A percentile compares a stretch with the other conserved stretches of the same genome.
phyloP scores from a whole-genome alignment of 2,113 vertebrate genomes.

The Lepidothrix coronata region DNA sequence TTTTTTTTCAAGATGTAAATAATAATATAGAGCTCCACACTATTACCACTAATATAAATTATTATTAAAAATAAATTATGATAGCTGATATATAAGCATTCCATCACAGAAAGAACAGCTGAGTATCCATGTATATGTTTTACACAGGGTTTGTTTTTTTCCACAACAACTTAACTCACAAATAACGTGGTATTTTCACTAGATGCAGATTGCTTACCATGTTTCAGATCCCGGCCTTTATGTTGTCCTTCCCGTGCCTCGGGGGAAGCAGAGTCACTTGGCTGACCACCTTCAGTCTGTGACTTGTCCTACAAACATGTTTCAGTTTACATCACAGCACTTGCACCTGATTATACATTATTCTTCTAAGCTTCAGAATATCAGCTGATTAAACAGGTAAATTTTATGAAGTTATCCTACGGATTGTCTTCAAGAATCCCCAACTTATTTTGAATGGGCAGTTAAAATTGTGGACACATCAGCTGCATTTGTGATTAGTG shows the following conservation, averaged over 20 bases:
- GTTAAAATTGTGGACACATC: not conserved
- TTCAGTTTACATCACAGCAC: not conserved
- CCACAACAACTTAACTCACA: not conserved
- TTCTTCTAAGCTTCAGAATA: not conserved
- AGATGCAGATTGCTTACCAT: not conserved
- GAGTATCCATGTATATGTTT: not conserved
- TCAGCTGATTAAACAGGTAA: not conserved
- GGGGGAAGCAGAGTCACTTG: not conserved
- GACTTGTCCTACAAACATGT: not conserved
- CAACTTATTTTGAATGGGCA: not conserved
- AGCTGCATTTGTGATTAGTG: not conserved
- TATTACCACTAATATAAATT: not conserved
- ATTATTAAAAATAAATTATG: not conserved
- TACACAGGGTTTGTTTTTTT: not conserved
- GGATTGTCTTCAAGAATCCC: not conserved
- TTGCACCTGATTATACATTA: fast-evolving
- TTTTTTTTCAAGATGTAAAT: not conserved
- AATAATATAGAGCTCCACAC: not conserved
- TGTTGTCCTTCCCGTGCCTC: not conserved
- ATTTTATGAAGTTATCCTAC: not conserved
- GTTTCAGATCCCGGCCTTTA: not conserved
- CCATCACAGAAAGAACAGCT: not conserved
- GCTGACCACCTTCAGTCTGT: not conserved
- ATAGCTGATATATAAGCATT: not conserved
- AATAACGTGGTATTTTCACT: not conserved